Evolutionary conservation across 64 coral and sea anemone species (phyloP).

Genomic region (Stichodactyla helianthus): DNA sequence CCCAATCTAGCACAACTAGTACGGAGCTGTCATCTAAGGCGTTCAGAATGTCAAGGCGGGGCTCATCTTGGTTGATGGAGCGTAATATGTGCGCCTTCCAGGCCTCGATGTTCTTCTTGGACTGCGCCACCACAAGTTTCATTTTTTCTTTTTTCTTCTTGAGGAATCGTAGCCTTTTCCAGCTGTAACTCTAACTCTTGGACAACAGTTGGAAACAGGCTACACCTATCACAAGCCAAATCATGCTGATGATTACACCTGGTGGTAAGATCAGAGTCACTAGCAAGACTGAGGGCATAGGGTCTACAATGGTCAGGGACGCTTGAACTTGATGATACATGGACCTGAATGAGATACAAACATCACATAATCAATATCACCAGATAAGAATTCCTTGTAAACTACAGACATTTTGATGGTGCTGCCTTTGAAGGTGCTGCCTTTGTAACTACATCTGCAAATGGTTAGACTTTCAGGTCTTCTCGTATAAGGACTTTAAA

Average conservation of each 20-base stretch:
- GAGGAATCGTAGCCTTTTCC: conserved; percentile 25
- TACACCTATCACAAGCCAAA: conserved; percentile 21
- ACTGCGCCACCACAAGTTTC: conserved; percentile 27
- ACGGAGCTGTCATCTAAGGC: conserved; percentile 27
- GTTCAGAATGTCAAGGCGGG: conserved; percentile 1
- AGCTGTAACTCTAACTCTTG: conserved; percentile 15
- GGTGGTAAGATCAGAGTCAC: conserved; percentile 10
- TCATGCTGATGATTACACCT: conserved; percentile 25
- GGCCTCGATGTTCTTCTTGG: conserved; percentile 26
- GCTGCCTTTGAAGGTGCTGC: too few species aligned
- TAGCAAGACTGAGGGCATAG: conserved; percentile 36
- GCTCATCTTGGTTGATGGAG: conserved; percentile 19
- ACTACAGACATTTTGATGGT: too few species aligned
- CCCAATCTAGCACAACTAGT: conserved; percentile 6
- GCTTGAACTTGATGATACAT: conserved; percentile 40
- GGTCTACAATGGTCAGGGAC: conserved; percentile 39
- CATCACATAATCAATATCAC: too few species aligned
- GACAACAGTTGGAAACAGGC: conserved; percentile 23
- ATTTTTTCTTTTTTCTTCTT: conserved; percentile 41
- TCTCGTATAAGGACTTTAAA: too few species aligned
- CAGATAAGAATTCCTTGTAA: too few species aligned
- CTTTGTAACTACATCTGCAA: too few species aligned
- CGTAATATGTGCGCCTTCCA: conserved; percentile 37
- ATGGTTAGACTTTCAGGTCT: too few species aligned
- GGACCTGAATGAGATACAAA: neutral